Conservation (phyloP, 2,888 invertebrate genomes). For the Minunthozetes semirufus region DNA sequence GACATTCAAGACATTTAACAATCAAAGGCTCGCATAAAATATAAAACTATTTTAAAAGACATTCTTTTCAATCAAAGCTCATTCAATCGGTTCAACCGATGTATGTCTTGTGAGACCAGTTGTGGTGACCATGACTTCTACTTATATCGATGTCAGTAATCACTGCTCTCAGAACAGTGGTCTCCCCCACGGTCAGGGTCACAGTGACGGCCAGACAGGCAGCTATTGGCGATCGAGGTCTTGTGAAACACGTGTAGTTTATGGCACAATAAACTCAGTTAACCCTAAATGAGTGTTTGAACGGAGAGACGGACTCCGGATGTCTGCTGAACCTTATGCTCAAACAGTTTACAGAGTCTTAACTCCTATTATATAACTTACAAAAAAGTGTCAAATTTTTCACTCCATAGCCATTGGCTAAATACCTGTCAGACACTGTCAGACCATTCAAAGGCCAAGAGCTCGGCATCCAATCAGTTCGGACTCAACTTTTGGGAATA, state of each 20-base stretch:
- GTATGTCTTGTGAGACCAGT: background rate
- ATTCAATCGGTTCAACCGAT: too few species aligned
- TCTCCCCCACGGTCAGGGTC: conserved; percentile 25
- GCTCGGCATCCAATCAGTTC: background rate
- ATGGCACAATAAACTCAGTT: conserved; percentile 25
- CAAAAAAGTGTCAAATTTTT: background rate
- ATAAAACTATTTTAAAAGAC: background rate
- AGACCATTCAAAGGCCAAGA: background rate
- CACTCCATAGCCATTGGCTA: background rate
- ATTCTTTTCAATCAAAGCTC: background rate
- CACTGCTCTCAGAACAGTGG: too few species aligned
- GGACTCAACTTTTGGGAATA: background rate
- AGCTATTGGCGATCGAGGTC: background rate
- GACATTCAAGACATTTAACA: background rate
- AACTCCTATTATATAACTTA: conserved; percentile 17
- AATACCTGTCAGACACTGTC: background rate
- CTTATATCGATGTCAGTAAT: background rate
- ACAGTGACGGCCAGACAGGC: conserved; percentile 9
- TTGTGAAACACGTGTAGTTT: background rate
- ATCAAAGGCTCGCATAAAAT: background rate
- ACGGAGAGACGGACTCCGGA: conserved; percentile 12
- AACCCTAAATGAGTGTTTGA: conserved; percentile 16
- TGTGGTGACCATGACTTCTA: background rate
- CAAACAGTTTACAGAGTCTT: background rate
- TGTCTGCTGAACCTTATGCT: conserved; percentile 23